Evolutionary conservation across 2,888 invertebrate genomes (phyloP), one percentile per base, ranked within the genome.

Genomic region (Oscheius sp.): DNA sequence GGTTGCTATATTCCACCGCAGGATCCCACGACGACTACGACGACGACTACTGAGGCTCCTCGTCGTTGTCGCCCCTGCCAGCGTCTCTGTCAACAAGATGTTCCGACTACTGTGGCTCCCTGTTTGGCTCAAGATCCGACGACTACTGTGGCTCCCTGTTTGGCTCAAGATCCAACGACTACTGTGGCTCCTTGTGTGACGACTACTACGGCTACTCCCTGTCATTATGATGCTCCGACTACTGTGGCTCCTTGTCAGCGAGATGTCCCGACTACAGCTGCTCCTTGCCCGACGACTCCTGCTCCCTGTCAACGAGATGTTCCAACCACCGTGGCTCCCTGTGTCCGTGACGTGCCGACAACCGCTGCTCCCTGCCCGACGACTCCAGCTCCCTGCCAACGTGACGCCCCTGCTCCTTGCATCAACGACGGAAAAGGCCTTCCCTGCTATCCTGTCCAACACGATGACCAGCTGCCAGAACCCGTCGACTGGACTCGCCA

Each of bases 11-110:
- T n/a, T n/a, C n/a, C n/a, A n/a, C n/a, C n/a, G n/a, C n/a, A n/a
- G n/a, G 23, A 55, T 18, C 21, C 23, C 13, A 61, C 61, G n/a
- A 61, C 61, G 1, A 61, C 61, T n/a, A 61, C 61, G 21, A n/a
- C n/a, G n/a, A 56, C 56, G 23, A 56, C 56, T 25, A 56, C 56
- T 5, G 21, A 7, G 23, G 2, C 56, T n/a, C 56, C 56, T 5
- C n/a, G n/a, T n/a, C n/a, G n/a, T n/a, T n/a, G n/a, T n/a, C n/a
- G 49, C 21, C 49, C 13, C 49, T n/a, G 21, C 49, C 21, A n/a
- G 49, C n/a, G n/a, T n/a, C n/a, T n/a, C n/a, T 56, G 56, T 25
- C 55, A 23, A 13, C n/a, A 6, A 6, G 55, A 55, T 21, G 23
- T 13, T 55, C 55, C 55, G 21, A 55, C 55, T 55, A 55, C 55